phyloP scores from a whole-genome alignment of 2,888 invertebrate genomes.

The Agrenia bidenticulata region DNA sequence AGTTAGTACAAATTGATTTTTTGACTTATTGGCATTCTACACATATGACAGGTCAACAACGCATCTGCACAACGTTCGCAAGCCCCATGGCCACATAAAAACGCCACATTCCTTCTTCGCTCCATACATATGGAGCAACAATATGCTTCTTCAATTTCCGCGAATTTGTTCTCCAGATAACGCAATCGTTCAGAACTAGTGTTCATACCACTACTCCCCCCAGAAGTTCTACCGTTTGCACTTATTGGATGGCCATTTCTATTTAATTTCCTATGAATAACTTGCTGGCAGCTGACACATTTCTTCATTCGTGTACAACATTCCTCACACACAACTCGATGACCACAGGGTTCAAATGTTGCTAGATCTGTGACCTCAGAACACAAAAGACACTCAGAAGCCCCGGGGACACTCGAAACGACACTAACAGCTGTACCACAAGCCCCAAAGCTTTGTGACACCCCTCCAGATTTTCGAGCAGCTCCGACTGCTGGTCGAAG shows the following conservation, averaged over 20 bases:
- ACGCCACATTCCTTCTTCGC: slow-evolving; percentile 74
- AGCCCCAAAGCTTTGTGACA: slow-evolving; percentile 9
- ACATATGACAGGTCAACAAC: slow-evolving; percentile 82
- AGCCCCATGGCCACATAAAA: slow-evolving; percentile 84
- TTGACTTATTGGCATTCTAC: slow-evolving; percentile 72
- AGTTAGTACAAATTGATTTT: slow-evolving; percentile 66
- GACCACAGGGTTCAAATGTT: slow-evolving; percentile 71
- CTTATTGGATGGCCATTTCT: slow-evolving; percentile 44
- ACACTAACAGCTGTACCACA: slow-evolving; percentile 19
- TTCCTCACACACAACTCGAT: slow-evolving; percentile 72
- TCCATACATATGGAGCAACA: slow-evolving; percentile 89
- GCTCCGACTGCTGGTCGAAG: neutral
- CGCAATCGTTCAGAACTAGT: slow-evolving; percentile 68
- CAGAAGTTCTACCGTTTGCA: slow-evolving; percentile 23
- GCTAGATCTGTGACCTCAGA: slow-evolving; percentile 68
- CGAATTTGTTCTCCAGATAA: slow-evolving; percentile 74
- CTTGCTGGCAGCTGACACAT: slow-evolving; percentile 68
- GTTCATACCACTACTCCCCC: slow-evolving; percentile 54
- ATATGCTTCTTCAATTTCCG: slow-evolving; percentile 82
- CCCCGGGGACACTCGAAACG: slow-evolving; percentile 8
- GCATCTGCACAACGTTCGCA: slow-evolving; percentile 80
- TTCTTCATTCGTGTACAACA: slow-evolving; percentile 76
- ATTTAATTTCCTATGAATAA: slow-evolving; percentile 58
- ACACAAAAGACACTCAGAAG: slow-evolving; percentile 69
- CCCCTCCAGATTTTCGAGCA: neutral